Evolutionary conservation across 1,140 invertebrate genomes (phyloP).

Genomic region (Anthonomus grandis): DNA sequence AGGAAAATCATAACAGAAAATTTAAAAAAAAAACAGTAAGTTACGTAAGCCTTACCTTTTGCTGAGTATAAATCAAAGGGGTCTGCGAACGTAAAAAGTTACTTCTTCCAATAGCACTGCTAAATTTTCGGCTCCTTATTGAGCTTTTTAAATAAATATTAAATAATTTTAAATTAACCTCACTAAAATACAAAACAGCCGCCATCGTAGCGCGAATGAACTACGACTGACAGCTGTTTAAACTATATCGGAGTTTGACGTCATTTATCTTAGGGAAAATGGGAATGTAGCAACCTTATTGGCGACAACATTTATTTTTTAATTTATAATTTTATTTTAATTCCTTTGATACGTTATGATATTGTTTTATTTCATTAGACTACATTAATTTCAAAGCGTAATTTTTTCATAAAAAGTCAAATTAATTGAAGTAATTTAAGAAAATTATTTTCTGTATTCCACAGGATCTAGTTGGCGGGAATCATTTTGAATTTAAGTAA

Average conservation of each 20-base stretch:
- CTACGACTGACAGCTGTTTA: slow-evolving; percentile 6
- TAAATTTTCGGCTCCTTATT: slow-evolving; percentile 26
- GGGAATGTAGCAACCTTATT: too few relatives aligned
- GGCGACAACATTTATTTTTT: too few relatives aligned
- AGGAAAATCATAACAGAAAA: not conserved
- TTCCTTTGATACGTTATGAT: not conserved
- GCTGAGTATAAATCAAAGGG: slow-evolving; percentile 17
- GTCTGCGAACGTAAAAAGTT: slow-evolving; percentile 11
- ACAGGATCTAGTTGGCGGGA: too few relatives aligned
- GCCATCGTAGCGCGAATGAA: slow-evolving; percentile 31
- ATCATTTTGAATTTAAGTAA: too few relatives aligned
- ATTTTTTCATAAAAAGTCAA: too few relatives aligned
- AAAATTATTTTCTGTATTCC: too few relatives aligned
- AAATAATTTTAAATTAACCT: slow-evolving; percentile 34
- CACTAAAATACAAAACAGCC: slow-evolving; percentile 35
- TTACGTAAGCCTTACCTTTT: slow-evolving; percentile 29
- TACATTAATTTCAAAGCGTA: too few relatives aligned
- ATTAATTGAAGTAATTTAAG: too few relatives aligned
- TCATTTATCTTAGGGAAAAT: too few relatives aligned
- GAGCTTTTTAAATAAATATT: slow-evolving; percentile 22
- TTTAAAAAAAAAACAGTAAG: not conserved
- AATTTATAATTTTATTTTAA: too few relatives aligned
- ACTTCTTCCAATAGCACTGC: slow-evolving; percentile 19
- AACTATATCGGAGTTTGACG: not conserved
- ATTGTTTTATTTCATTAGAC: too few relatives aligned